These are phyloP conservation scores for Allobates femoralis DNA, from an alignment of 2,797 vertebrate genomes.

Conservation along the genomic window DNA sequence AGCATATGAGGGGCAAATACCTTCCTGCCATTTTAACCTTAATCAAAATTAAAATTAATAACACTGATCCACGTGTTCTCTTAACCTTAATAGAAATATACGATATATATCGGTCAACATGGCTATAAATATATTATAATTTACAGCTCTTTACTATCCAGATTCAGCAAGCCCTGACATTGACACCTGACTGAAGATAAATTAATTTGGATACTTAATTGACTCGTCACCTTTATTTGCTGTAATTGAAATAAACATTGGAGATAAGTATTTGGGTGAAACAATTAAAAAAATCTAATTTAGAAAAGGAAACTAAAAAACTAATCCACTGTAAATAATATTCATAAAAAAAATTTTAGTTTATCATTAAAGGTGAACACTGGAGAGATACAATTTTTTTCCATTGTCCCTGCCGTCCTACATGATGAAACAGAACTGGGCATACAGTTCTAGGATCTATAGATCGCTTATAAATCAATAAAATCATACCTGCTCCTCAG, in stretches of 20 bases:
- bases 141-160: background rate
- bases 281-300: background rate
- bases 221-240: background rate
- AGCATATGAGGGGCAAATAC: constrained; percentile 28
- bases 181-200: background rate
- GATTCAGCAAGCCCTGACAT: background rate
- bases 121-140: background rate
- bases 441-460: too few species aligned
- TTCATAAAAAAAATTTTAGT: too few species aligned
- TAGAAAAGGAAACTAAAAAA: too few species aligned
- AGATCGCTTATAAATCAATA: too few species aligned
- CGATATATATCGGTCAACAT: background rate
- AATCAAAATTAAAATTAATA: constrained; percentile 22
- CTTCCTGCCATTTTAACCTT: constrained; percentile 18
- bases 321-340: too few species aligned
- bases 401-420: too few species aligned
- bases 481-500: too few species aligned
- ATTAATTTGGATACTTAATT: background rate
- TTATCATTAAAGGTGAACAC: too few species aligned
- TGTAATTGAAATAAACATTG: background rate
- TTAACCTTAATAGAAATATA: constrained; percentile 1
- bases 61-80: constrained; percentile 2
- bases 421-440: too few species aligned
- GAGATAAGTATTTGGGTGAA: background rate
- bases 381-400: too few species aligned